Evolutionary conservation across 2,113 vertebrate species (phyloP), one percentile per base, ranked within the genome.

Genomic region (Corythoichthys haematopterus): DNA sequence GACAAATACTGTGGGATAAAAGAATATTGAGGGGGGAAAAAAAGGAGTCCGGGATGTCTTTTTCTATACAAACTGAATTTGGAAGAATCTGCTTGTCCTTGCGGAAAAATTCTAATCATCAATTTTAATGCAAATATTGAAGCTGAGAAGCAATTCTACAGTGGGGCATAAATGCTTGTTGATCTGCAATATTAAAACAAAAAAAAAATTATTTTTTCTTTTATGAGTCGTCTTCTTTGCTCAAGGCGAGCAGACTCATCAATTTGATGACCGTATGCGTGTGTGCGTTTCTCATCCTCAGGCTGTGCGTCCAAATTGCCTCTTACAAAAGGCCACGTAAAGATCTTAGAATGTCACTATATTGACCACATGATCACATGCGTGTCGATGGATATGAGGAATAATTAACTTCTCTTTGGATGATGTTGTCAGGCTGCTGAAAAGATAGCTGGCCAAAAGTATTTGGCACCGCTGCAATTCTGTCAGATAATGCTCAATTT

Each of bases 171-270:
- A 69, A 64, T 14, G 64, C 61, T 53, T 65, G 64, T 51, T 74
- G 64, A 64, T 78, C 35, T 64, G 71, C 66, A 70, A 50, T 69
- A 66, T 64, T 69, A 12, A 66, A 72, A 56, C 43, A 66, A 62
- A 62, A 33, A 62, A 62, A 46, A 68, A 43, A 7, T 43, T 43
- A 2, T 43, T 80, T 65, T 72, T 68, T 64, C 56, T 57, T 65
- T 71, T 56, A 47, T 10, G 61, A 71, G 15, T 52, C 36, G 35
- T 79, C n/a, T 46, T 68, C 56, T 52, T 28, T 35, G 45, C 57
- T 70, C 37, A 38, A 56, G 48, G 37, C 0, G 4, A 59, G 35
- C 35, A 62, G 50, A 45, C 33, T 62, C 35, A 48, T 64, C 36
- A 62, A 61, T 35, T 46, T 46, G 12, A 62, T 71, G 11, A 55